phyloP scores from a whole-genome alignment of 2,888 invertebrate genomes.

The Tachystola acroxantha region DNA sequence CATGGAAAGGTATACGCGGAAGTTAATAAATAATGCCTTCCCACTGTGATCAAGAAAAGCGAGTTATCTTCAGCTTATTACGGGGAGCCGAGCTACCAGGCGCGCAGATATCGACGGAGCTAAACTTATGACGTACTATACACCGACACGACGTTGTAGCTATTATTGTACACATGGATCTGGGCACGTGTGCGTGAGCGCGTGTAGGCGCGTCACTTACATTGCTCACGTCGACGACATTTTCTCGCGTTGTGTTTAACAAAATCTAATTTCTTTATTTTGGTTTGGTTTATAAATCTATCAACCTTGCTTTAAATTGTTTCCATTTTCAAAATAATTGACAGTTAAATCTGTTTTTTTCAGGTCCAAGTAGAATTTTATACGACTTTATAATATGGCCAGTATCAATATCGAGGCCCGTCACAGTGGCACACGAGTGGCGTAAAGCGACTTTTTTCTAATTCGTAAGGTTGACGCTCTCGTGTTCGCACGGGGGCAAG shows the following conservation, averaged over 20 bases:
- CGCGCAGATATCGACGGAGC: constrained; percentile 58
- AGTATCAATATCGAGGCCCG: constrained; percentile 5
- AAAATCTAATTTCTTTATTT: not conserved
- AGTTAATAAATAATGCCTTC: constrained; percentile 51
- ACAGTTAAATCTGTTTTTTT: not conserved
- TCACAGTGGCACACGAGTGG: constrained; percentile 12
- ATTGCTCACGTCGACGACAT: constrained; percentile 33
- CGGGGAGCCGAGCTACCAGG: constrained; percentile 70
- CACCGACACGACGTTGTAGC: constrained; percentile 46
- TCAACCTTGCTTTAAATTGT: no score
- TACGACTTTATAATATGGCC: not conserved
- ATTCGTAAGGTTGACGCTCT: constrained; percentile 76
- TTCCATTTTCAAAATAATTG: no score
- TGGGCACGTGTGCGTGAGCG: constrained; percentile 41
- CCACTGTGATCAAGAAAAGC: constrained; percentile 67
- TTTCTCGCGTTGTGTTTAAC: constrained; percentile 35
- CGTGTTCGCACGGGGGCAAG: constrained; percentile 66
- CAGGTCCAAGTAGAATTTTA: not conserved
- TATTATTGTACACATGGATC: constrained; percentile 20
- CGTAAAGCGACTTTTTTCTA: constrained; percentile 66
- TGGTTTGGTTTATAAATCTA: no score
- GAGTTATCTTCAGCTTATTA: constrained; percentile 77
- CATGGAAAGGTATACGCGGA: constrained; percentile 44
- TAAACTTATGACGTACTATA: constrained; percentile 56
- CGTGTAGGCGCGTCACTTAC: constrained; percentile 56